Evolutionary conservation across 1,140 invertebrate genomes (phyloP), one percentile per base, ranked within the genome.

Genomic region (Drosophila sp.): DNA sequence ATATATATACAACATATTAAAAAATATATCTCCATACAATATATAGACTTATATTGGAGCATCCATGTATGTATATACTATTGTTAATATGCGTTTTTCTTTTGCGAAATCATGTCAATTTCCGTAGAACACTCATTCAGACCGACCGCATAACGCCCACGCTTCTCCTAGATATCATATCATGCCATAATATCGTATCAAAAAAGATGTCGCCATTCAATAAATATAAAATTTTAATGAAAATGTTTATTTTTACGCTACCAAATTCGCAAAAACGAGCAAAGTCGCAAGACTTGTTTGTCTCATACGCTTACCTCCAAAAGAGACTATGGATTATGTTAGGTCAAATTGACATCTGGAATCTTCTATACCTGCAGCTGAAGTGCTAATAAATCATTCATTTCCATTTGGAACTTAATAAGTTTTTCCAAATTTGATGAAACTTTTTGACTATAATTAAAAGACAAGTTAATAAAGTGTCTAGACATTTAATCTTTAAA

Each of bases 161-260:
- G 10, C 17, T 11, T 10, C 50, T 17, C 35, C 38, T 57, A 70
- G 70, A 72, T 87, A 80, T 89, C 79, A 75, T 82, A 82, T 86
- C 44, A 50, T 50, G 27, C 23, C 17, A 17, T 17, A 6, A 50
- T 50, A 50, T 50, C 8, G 8, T 50, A 50, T 50, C 83, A 89
- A 54, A 76, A 83, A 73, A 69, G 66, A 65, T 80, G 83, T 89
- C 84, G 83, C 83, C 84, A 71, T 87, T 87, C 83, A 89, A 87
- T 87, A 87, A 87, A 87, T 79, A 87, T 80, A 72, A 63, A 79
- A 77, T 80, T 89, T 87, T 87, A 77, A 83, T 86, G 83, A 79
- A 86, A 83, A 87, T 86, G 69, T 73, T 87, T 80, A 80, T 83
- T 77, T 77, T 74, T 72, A 67, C 76, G 80, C 83, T 83, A 83